A percentile compares a stretch with the other conserved stretches of the same genome.
Conservation (phyloP, 2,113 vertebrate genomes). For the Bubo bubo region DNA sequence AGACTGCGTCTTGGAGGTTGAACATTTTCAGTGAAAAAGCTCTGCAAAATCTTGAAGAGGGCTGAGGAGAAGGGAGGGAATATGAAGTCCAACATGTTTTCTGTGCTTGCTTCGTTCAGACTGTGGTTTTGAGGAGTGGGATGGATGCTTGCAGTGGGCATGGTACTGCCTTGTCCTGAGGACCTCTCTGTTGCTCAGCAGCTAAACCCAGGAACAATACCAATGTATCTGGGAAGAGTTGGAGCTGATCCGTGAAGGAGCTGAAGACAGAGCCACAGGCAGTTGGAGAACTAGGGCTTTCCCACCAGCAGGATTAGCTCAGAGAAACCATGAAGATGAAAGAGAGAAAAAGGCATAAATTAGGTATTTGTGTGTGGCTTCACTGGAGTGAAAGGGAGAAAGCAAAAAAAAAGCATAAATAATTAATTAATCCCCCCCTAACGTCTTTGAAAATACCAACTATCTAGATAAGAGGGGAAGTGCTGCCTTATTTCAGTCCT, state of each 20-base stretch:
- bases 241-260: not conserved
- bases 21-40: not conserved
- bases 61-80: not conserved
- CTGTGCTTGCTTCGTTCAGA: not conserved
- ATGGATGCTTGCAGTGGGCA: not conserved
- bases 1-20: not conserved
- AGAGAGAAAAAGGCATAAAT: not conserved
- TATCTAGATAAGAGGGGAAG: slow-evolving; percentile 16
- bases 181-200: not conserved
- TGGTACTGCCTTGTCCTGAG: not conserved
- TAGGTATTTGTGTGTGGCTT: not conserved
- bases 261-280: not conserved
- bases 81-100: accelerated
- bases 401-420: not conserved
- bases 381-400: not conserved
- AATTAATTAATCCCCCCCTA: not conserved
- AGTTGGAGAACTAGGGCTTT: not conserved
- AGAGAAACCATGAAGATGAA: not conserved
- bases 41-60: not conserved
- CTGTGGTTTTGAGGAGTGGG: not conserved
- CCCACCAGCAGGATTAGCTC: not conserved
- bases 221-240: accelerated
- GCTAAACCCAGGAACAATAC: not conserved
- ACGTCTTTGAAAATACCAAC: slow-evolving; percentile 39
- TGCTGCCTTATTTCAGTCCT: slow-evolving; percentile 14